Percentiles rank a stretch among this genome's conserved stretches.
Evolutionary conservation across 2,888 invertebrate genomes (phyloP).

Genomic region (Rhabditoides inermis): DNA sequence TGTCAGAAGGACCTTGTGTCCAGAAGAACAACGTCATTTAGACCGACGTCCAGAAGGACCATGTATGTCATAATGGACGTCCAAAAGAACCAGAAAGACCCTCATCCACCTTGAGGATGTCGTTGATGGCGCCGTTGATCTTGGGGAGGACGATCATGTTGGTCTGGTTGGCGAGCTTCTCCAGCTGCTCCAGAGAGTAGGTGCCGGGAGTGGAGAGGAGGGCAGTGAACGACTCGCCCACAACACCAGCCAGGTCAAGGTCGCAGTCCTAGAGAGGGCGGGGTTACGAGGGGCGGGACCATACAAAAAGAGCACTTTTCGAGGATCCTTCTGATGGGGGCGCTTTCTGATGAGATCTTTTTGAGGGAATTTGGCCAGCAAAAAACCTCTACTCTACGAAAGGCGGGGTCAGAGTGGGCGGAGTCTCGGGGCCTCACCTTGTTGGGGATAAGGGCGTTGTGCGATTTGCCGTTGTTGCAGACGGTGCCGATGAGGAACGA

Average conservation of each 20-base stretch:
- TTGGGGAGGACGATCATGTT: constrained; percentile 12
- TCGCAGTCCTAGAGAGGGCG: neutral
- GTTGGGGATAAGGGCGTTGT: constrained; percentile 18
- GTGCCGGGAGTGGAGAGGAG: too few relatives aligned
- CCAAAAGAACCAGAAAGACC: neutral
- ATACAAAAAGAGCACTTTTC: too few relatives aligned
- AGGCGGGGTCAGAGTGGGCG: too few relatives aligned
- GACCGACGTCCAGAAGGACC: neutral
- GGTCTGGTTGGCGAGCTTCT: constrained; percentile 11
- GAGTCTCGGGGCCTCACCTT: constrained; percentile 16
- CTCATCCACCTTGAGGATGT: constrained; percentile 1
- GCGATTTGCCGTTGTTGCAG: constrained; percentile 18
- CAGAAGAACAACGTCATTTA: neutral
- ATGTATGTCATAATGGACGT: constrained; percentile 5
- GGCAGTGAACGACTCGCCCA: too few relatives aligned
- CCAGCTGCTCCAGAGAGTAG: constrained; percentile 11
- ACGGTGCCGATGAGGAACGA: constrained; percentile 13
- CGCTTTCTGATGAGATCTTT: too few relatives aligned
- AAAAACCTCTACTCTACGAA: too few relatives aligned
- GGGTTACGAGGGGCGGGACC: neutral
- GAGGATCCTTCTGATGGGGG: too few relatives aligned
- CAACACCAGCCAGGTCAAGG: too few relatives aligned
- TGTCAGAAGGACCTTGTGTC: neutral
- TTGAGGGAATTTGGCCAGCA: too few relatives aligned
- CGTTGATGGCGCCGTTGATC: constrained; percentile 6